Percentiles rank a stretch among this genome's conserved stretches.
phyloP scores from a whole-genome alignment of 2,797 vertebrate genomes.

The Psittacula derbiana region DNA sequence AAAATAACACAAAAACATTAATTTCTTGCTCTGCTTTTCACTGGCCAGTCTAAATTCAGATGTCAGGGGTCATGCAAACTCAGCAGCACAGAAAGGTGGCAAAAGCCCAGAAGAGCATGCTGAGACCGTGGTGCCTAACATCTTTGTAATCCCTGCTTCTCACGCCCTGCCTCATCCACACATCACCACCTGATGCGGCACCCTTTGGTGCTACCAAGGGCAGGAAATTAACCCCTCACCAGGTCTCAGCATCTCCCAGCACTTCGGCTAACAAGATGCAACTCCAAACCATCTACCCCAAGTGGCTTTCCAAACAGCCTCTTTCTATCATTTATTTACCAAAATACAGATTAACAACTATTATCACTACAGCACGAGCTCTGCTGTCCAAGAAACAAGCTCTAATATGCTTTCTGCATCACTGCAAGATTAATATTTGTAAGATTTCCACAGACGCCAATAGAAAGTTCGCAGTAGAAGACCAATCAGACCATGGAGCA shows the following conservation, averaged over 20 bases:
- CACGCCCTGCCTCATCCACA: background rate
- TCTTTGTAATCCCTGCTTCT: background rate
- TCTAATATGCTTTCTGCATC: background rate
- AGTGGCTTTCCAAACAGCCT: background rate
- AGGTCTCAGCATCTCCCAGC: background rate
- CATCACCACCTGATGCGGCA: background rate
- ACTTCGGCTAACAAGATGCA: background rate
- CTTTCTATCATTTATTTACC: background rate
- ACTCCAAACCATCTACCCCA: background rate
- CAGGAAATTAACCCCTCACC: background rate
- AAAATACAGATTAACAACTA: background rate
- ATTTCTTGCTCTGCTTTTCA: background rate
- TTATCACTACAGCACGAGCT: background rate
- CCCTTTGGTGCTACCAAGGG: background rate
- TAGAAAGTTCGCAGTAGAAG: background rate
- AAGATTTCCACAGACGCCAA: background rate
- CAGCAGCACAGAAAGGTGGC: background rate
- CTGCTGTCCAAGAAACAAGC: background rate
- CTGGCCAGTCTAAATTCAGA: background rate
- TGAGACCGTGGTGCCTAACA: background rate
- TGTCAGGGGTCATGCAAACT: background rate
- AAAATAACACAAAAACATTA: background rate
- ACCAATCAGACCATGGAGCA: background rate
- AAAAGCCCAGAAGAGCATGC: background rate
- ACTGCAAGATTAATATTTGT: background rate